Base-by-base conservation (phyloP, 2,888 invertebrate genomes). In the Zygaena filipendulae region DNA sequence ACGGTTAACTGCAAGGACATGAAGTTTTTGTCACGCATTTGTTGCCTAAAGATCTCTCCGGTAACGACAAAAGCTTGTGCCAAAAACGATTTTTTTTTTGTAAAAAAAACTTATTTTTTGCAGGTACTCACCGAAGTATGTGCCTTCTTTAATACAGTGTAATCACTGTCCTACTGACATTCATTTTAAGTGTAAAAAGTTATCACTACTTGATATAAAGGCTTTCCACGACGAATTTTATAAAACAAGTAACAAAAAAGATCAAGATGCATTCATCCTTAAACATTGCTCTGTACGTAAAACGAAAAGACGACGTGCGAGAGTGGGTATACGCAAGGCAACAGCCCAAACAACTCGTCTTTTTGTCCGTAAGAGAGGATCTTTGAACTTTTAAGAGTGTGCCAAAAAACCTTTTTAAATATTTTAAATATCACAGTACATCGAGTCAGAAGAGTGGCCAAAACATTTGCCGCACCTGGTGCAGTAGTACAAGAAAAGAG, bases 201-300 rank as follows among this genome's bases (percentile, higher is more conserved):
- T n/a, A n/a, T n/a, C n/a, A n/a, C n/a, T n/a, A n/a, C n/a, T n/a
- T n/a, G 36, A 39, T 27, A 34, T 36, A 11, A 34, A 32, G 30
- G 36, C 30, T 31, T 39, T 39, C 32, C 32, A 36, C 23, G 21
- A 29, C 13, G 27, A 29, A 21, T 36, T 35, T 30, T 36, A 20
- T 29, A 32, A 32, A 2, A 38, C 34, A 16, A 29, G 30, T 21
- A 33, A 39, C 21, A 39, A 42, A 35, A 27, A 14, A 13, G 23
- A 39, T 27, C 39, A 40, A 36, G 43, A 41, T 25, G 37, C 36
- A 30, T 43, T 39, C 21, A 43, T 40, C 16, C 35, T 43, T 22
- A 41, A 41, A 38, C 38, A 29, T 14, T 27, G 39, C 14, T 39
- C 38, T 35, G 23, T 26, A 18, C 25, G 27, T 23, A 24, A 19